Evolutionary conservation across 2,113 vertebrate genomes (phyloP), one percentile per base, ranked within the genome.

Genomic region (Erinaceus europaeus): DNA sequence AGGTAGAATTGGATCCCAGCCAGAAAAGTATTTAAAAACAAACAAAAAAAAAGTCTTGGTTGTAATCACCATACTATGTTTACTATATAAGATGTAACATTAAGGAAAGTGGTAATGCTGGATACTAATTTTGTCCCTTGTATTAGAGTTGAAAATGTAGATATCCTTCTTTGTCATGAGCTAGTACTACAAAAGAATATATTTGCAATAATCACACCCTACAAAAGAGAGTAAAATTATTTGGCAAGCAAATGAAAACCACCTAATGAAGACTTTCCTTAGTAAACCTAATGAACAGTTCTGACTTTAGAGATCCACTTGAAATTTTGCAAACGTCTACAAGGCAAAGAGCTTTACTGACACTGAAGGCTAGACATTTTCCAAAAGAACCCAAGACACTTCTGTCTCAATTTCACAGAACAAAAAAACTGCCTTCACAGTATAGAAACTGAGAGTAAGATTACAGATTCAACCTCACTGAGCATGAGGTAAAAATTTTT

Each of bases 351-450:
- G 13, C 29, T 34, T 59, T 32, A 67, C 18, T 88, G 62, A 89
- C 32, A 81, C 38, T 57, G 9, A 17, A 65, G 7, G 48, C 48
- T 27, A 59, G 62, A 23, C 32, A 67, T 59, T 61, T 76, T 77
- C 52, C 13, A 67, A 64, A 74, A 8, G 25, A 81, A 89, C 55
- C 79, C 38, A 90, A 11, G n/a, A 82, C 21, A 84, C 27, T 81
- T 88, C 6, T 13, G 48, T 59, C 52, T 64, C 76, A 34, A 74
- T 46, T 87, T 90, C 73, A 74, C 85, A 91, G 50, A 73, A 67
- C 21, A 32, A 10, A 89, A 85, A 65, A 2, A n/a, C n/a, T 74
- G 53, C 64, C 64, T 79, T 78, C 48, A 78, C 5, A 53, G 2
- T 29, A 42, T n/a, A n/a, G n/a, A 79, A 48, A 65, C 82, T 48